phyloP scores from a whole-genome alignment of 1,140 invertebrate genomes.

The Centruroides vittatus region DNA sequence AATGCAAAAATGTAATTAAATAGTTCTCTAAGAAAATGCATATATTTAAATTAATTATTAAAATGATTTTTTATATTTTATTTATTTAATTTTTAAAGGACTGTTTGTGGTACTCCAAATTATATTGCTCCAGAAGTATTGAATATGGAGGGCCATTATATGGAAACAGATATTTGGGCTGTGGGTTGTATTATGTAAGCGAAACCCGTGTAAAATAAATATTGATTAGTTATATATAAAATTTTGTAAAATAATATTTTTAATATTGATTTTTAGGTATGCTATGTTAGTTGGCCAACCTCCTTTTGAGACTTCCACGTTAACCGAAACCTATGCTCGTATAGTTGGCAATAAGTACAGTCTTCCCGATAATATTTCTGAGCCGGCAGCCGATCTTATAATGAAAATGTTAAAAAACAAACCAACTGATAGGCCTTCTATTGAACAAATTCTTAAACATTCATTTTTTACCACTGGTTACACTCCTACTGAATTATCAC shows the following conservation, averaged over 20 bases:
- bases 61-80: no score
- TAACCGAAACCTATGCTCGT: slow-evolving; percentile 71
- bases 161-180: slow-evolving; percentile 94
- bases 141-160: slow-evolving; percentile 84
- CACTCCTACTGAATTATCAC: slow-evolving; percentile 14
- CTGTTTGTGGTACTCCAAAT: slow-evolving; percentile 93
- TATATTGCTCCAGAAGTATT: slow-evolving; percentile 96
- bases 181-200: slow-evolving; percentile 77
- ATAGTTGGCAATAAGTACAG: slow-evolving; percentile 89
- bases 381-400: slow-evolving; percentile 63
- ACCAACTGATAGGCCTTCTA: slow-evolving; percentile 60
- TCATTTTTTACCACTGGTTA: slow-evolving; percentile 45
- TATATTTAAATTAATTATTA: no score
- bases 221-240: neutral
- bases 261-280: slow-evolving; percentile 38
- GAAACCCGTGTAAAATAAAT: neutral
- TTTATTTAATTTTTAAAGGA: slow-evolving; percentile 36
- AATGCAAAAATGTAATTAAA: slow-evolving; percentile 3
- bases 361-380: slow-evolving; percentile 51
- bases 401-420: slow-evolving; percentile 66
- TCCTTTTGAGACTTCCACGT: slow-evolving; percentile 82
- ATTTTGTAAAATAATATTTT: neutral
- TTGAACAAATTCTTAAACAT: slow-evolving; percentile 57
- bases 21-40: no score
- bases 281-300: slow-evolving; percentile 86